These are phyloP conservation scores for Trichopoda pennipes DNA, from an alignment of 2,888 invertebrate genomes.

Conservation along the genomic window DNA sequence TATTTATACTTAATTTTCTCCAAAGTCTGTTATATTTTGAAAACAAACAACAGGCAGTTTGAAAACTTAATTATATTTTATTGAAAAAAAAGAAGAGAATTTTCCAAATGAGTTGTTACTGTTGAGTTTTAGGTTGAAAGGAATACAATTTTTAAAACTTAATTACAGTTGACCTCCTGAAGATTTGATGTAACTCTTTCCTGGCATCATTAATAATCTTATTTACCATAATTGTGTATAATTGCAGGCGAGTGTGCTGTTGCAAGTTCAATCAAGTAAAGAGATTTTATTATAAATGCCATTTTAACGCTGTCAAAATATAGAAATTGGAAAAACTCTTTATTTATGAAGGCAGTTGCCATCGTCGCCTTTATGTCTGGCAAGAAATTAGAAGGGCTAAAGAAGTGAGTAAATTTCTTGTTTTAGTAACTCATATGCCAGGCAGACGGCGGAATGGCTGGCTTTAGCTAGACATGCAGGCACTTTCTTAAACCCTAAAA, in stretches of 20 bases:
- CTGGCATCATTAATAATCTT: slow-evolving; percentile 60
- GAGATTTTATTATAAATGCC: slow-evolving; percentile 4
- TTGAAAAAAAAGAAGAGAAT: neutral
- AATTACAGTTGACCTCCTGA: slow-evolving; percentile 57
- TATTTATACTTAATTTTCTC: too few species aligned
- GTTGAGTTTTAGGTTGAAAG: neutral
- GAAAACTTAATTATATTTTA: neutral
- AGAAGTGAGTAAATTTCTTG: slow-evolving; percentile 24
- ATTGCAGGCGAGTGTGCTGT: neutral
- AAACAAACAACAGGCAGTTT: slow-evolving; percentile 15
- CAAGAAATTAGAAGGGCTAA: slow-evolving; percentile 7
- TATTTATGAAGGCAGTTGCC: slow-evolving; percentile 17
- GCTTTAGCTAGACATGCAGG: slow-evolving; percentile 56
- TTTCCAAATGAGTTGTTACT: slow-evolving; percentile 50
- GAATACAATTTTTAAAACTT: slow-evolving; percentile 14
- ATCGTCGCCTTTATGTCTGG: slow-evolving; percentile 51
- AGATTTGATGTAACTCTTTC: slow-evolving; percentile 31
- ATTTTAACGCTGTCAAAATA: slow-evolving; percentile 55
- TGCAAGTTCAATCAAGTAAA: slow-evolving; percentile 56
- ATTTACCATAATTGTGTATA: slow-evolving; percentile 32
- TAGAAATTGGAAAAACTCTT: slow-evolving; percentile 38
- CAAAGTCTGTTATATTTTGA: neutral
- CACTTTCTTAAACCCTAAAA: slow-evolving; percentile 53
- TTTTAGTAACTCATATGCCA: slow-evolving; percentile 20
- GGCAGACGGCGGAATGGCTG: slow-evolving; percentile 22